phyloP scores from a whole-genome alignment of 2,888 invertebrate species.

The Fabriciana adippe region DNA sequence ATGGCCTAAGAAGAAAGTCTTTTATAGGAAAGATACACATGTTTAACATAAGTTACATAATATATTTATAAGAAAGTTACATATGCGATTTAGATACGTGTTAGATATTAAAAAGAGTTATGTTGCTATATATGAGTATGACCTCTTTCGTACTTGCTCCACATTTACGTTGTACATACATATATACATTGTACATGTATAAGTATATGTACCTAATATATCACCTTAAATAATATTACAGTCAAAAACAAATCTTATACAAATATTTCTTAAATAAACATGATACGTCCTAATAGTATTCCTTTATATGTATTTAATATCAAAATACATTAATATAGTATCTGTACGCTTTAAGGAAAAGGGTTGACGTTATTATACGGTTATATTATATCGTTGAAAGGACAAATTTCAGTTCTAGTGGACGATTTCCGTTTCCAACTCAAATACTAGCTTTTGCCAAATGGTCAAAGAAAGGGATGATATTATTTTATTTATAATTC shows the following conservation, averaged over 20 bases:
- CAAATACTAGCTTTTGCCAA: conserved; percentile 6
- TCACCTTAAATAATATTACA: not conserved
- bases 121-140: no score
- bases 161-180: not conserved
- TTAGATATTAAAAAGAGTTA: no score
- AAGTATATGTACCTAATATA: not conserved
- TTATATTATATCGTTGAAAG: conserved; percentile 14
- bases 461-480: not conserved
- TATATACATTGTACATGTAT: not conserved
- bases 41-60: no score
- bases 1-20: no score
- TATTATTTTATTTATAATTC: conserved; percentile 4
- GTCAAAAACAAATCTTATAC: conserved; percentile 1
- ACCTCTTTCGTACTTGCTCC: no score
- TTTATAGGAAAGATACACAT: no score
- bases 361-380: conserved; percentile 29
- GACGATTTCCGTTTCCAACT: conserved; percentile 21
- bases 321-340: conserved; percentile 27
- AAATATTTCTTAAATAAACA: conserved; percentile 20
- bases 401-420: conserved; percentile 19
- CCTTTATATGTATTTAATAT: conserved; percentile 10
- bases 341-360: conserved; percentile 17
- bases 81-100: no score
- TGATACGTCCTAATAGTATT: conserved; percentile 10
- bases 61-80: no score